phyloP scores from a whole-genome alignment of 2,888 invertebrate genomes.

The Boloria euphrosyne region DNA sequence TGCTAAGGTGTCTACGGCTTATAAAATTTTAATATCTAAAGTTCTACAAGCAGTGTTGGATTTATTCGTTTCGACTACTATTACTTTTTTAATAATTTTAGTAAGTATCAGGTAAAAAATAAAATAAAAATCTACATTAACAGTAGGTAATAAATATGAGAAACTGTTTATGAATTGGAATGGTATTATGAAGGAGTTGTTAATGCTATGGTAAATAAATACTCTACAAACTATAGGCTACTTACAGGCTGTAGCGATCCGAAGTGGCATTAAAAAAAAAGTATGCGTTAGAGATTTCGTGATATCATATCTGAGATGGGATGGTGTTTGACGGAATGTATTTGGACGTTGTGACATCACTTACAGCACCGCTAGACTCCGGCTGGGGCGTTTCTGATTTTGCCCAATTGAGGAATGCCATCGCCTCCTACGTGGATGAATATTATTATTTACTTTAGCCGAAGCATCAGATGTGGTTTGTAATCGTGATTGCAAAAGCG shows the following conservation, averaged over 20 bases:
- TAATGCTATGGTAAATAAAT: conserved; percentile 27
- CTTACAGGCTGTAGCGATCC: conserved; percentile 80
- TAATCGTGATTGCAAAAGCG: conserved; percentile 43
- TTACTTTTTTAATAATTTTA: background rate
- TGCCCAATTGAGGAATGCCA: conserved; percentile 73
- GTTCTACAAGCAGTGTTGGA: conserved; percentile 15
- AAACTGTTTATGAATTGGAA: conserved; percentile 17
- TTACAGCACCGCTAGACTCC: conserved; percentile 77
- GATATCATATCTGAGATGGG: conserved; percentile 61
- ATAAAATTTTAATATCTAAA: background rate
- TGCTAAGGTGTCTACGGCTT: too few species aligned
- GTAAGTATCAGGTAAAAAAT: background rate
- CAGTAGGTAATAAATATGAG: conserved; percentile 10
- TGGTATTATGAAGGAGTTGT: conserved; percentile 27
- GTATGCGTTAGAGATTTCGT: conserved; percentile 78
- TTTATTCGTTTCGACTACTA: background rate
- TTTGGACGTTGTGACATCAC: conserved; percentile 64
- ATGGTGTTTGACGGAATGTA: conserved; percentile 50
- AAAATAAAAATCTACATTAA: background rate
- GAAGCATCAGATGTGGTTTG: conserved; percentile 53
- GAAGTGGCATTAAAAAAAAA: conserved; percentile 77
- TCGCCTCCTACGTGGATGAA: conserved; percentile 77
- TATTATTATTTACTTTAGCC: conserved; percentile 59
- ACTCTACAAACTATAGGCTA: conserved; percentile 51
- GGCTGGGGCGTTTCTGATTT: conserved; percentile 71